These are phyloP conservation scores for Bombus cullumanus DNA, from an alignment of 1,140 invertebrate species.

Conservation along the genomic window DNA sequence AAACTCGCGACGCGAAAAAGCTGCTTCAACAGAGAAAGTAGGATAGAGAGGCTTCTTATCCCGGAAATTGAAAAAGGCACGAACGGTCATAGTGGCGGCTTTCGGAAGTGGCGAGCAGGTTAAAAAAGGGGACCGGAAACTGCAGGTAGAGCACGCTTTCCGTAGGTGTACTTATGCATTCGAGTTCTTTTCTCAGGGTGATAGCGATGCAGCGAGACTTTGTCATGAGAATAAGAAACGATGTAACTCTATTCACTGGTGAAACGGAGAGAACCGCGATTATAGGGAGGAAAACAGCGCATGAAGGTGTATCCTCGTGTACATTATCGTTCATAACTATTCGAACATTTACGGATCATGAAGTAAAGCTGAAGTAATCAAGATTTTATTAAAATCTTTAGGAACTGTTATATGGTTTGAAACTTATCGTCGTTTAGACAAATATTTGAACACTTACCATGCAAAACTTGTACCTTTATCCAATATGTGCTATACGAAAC, in stretches of 20 bases:
- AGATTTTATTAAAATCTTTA: no score
- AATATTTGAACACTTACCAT: no score
- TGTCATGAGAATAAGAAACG: no score
- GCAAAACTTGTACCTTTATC: no score
- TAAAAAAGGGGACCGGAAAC: background rate
- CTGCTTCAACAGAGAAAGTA: background rate
- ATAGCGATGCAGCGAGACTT: background rate
- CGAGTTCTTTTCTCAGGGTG: conserved; percentile 47
- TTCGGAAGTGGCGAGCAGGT: conserved; percentile 3
- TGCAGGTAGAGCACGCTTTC: conserved; percentile 34
- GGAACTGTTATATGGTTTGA: no score
- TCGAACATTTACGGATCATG: background rate
- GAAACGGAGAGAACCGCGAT: no score
- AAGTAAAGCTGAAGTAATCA: no score
- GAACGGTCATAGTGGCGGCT: conserved; percentile 35
- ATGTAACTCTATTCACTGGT: no score
- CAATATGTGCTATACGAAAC: no score
- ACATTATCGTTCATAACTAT: background rate
- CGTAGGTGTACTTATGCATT: conserved; percentile 60
- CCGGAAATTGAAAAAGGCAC: conserved; percentile 67
- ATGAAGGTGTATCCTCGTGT: background rate
- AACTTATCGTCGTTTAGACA: no score
- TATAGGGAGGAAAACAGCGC: background rate
- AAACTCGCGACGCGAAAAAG: background rate
- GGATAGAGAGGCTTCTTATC: conserved; percentile 51